Conservation (phyloP, 2,113 vertebrate genomes). For the Ciconia stormi region DNA sequence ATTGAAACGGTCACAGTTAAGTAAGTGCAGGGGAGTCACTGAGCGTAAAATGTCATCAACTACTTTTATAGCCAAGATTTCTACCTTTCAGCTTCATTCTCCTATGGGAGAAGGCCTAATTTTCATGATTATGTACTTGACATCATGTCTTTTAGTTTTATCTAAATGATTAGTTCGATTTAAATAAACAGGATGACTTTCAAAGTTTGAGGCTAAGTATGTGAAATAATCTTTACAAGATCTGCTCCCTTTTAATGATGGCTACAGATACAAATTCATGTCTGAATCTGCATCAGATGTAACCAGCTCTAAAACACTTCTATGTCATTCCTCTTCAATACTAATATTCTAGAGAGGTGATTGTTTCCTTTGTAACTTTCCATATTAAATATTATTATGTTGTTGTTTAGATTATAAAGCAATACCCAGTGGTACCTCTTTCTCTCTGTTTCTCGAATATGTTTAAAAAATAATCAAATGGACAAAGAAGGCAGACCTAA, state of each 20-base stretch:
- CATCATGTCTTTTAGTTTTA: neutral
- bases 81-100: neutral
- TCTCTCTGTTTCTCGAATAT: neutral
- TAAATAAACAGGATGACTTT: neutral
- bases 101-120: neutral
- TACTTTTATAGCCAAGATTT: neutral
- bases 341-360: neutral
- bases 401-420: neutral
- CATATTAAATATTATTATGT: neutral
- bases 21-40: neutral
- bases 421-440: neutral
- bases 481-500: neutral
- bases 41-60: conserved; percentile 9
- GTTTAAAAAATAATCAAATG: neutral
- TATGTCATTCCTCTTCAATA: neutral
- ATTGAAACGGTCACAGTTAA: neutral
- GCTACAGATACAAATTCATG: neutral
- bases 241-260: neutral
- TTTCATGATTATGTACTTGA: neutral
- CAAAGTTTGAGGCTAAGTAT: neutral
- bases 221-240: neutral
- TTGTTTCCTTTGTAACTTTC: neutral
- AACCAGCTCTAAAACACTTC: neutral
- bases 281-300: neutral
- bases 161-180: neutral